A percentile compares a stretch with the other conserved stretches of the same genome.
phyloP scores from a whole-genome alignment of 2,113 vertebrate species.

The Chinchilla lanigera region DNA sequence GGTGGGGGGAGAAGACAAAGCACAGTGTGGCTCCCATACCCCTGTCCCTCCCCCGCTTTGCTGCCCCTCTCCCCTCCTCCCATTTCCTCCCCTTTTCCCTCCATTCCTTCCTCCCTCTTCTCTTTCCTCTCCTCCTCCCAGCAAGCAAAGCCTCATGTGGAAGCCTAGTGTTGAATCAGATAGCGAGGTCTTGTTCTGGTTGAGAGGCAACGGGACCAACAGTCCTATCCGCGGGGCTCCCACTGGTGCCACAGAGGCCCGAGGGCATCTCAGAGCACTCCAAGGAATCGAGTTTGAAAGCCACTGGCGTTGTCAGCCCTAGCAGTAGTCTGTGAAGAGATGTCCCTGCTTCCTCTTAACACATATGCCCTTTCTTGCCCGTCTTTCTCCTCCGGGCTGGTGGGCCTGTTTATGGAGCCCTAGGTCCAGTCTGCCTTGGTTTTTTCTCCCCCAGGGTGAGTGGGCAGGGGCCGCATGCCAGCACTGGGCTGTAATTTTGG shows the following conservation, averaged over 20 bases:
- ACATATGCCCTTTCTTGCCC: background rate
- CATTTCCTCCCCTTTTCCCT: background rate
- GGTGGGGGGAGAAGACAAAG: background rate
- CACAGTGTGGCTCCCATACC: background rate
- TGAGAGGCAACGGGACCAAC: background rate
- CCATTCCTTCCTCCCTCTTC: too few relatives aligned
- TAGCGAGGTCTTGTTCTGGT: background rate
- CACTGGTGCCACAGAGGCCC: background rate
- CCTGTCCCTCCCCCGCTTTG: background rate
- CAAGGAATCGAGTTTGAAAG: background rate
- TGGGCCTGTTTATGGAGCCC: background rate
- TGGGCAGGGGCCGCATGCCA: constrained; percentile 55
- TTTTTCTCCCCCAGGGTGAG: background rate
- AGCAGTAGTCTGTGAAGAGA: background rate
- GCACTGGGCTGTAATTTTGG: constrained; percentile 65
- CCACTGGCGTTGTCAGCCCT: background rate
- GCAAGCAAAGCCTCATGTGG: background rate
- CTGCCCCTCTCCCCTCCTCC: background rate
- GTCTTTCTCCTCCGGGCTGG: background rate
- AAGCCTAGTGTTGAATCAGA: background rate
- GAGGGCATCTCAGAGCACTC: background rate
- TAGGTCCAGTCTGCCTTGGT: background rate
- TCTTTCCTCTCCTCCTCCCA: background rate
- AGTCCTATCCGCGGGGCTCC: background rate
- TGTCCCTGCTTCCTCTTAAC: background rate